These are phyloP conservation scores for Mythimna lalbum DNA, from an alignment of 2,888 invertebrate species.

Conservation along the genomic window DNA sequence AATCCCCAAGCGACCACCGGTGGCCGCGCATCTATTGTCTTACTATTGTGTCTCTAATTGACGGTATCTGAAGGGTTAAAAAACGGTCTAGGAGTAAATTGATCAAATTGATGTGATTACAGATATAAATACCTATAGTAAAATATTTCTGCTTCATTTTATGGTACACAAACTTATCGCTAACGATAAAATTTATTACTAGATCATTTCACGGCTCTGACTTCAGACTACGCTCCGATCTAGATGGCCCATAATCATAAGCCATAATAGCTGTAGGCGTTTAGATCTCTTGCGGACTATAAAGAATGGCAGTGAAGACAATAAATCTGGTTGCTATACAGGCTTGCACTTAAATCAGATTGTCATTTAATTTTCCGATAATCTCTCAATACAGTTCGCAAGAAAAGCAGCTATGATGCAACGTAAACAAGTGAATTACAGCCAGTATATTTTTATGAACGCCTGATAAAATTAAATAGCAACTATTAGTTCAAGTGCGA, in stretches of 20 bases:
- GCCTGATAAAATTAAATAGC: conserved; percentile 48
- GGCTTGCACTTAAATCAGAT: conserved; percentile 5
- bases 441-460: conserved; percentile 8
- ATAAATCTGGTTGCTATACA: conserved; percentile 37
- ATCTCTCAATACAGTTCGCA: conserved; percentile 30
- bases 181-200: conserved; percentile 50
- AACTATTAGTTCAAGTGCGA: conserved; percentile 17
- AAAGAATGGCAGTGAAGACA: conserved; percentile 39
- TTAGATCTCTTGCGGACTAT: conserved; percentile 31
- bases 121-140: conserved; percentile 39
- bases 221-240: conserved; percentile 32
- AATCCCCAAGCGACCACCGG: too few species aligned
- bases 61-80: too few species aligned
- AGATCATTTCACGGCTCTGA: conserved; percentile 51
- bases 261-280: conserved; percentile 41
- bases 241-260: conserved; percentile 55
- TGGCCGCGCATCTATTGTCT: too few species aligned
- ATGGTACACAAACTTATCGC: conserved; percentile 44
- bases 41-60: too few species aligned
- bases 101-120: conserved; percentile 38
- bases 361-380: conserved; percentile 13
- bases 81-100: conserved; percentile 22
- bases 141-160: conserved; percentile 41
- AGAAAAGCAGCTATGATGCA: not conserved
- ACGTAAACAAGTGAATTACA: not conserved